Base-by-base conservation (phyloP, 2,888 invertebrate genomes). In the Diarsia dahlii region DNA sequence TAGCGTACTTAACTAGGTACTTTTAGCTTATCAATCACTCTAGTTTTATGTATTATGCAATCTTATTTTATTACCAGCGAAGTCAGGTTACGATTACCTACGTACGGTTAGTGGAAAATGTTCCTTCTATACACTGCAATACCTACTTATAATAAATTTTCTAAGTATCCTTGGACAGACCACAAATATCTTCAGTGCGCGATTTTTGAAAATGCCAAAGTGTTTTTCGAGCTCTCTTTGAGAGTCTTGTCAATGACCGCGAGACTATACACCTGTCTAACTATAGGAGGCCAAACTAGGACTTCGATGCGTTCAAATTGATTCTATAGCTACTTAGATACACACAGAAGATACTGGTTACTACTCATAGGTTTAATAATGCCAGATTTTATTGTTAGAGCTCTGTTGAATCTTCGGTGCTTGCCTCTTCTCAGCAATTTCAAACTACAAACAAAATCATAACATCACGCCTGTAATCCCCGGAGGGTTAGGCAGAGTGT, bases 1-100 rank as follows among this genome's bases (percentile, higher is more conserved):
- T 39, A 9, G 45, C 13, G 4, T 34, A 28, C 45, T 4, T 52
- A 39, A 39, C 39, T 39, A 13, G 13, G 54, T n/a, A 23, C 13
- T 56, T 56, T 9, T 34, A 18, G 20, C 56, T 66, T 66, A 56
- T 78, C 66, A 28, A 4, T 13, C 15, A 45, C 18, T n/a, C 10
- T 13, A 20, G 18, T 75, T 50, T 52, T 46, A 46, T 34, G 46
- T 54, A 23, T 48, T 56, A 39, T 6, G 46, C 46, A 76, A 64
- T 20, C 9, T 34, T 46, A 77, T 65, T 75, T 56, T 28, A 48
- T 18, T 23, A 8, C 54, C 20, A 45, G 46, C 5, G 18, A 70
- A 23, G n/a, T 12, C 39, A 23, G 28, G 45, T 71, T 58, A 9
- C 23, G 46, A 50, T 62, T 66, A 39, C 39, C 39, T 39, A 39